These are phyloP conservation scores for Scaptodrosophila lebanonensis DNA, from an alignment of 1,140 invertebrate species.

Conservation along the genomic window DNA sequence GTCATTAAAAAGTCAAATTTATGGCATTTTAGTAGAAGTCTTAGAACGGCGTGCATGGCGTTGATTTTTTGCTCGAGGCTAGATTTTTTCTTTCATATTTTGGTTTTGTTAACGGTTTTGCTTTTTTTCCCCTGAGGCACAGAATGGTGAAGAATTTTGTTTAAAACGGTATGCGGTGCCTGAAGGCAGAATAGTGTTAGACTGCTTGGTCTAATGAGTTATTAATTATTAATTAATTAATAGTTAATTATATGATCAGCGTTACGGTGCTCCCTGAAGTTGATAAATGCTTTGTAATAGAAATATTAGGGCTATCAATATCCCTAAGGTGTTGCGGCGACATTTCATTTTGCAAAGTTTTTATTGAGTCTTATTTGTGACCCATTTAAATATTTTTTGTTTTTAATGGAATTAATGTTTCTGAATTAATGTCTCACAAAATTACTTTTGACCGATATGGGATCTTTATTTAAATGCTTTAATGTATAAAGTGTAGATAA, in stretches of 20 bases:
- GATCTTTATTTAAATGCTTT: too few relatives aligned
- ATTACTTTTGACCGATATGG: too few relatives aligned
- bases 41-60: neutral
- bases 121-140: slow-evolving; percentile 1
- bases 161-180: slow-evolving; percentile 23
- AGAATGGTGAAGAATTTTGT: slow-evolving; percentile 48
- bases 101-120: too few relatives aligned
- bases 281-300: slow-evolving; percentile 44
- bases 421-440: too few relatives aligned
- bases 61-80: slow-evolving; percentile 40
- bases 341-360: slow-evolving; percentile 12
- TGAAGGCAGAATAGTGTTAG: slow-evolving; percentile 9
- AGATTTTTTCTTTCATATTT: too few relatives aligned
- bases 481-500: too few relatives aligned
- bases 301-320: slow-evolving; percentile 27
- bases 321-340: slow-evolving; percentile 18
- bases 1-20: slow-evolving; percentile 73
- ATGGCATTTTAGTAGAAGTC: slow-evolving; percentile 28
- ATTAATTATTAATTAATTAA: slow-evolving; percentile 55
- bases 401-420: too few relatives aligned
- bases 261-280: slow-evolving; percentile 2
- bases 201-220: slow-evolving; percentile 46
- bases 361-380: too few relatives aligned
- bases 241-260: slow-evolving; percentile 31
- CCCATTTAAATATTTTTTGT: too few relatives aligned